These are phyloP conservation scores for Trissoscelio sp. DNA, from an alignment of 2,888 invertebrate genomes.

Conservation along the genomic window DNA sequence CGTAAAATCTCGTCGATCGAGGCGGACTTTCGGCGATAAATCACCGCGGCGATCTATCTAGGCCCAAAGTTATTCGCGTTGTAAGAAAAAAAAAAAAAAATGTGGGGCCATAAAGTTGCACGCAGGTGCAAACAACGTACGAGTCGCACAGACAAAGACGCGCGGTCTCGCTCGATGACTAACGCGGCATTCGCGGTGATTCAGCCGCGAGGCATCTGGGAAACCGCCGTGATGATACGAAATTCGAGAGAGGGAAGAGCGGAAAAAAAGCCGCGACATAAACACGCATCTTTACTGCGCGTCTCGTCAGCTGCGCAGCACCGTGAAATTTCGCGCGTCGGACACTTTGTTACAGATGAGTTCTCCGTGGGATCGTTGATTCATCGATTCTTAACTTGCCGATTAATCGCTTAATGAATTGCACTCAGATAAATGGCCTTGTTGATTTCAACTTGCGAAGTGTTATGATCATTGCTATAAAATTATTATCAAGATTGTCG, in stretches of 20 bases:
- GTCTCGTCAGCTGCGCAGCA: conserved; percentile 24
- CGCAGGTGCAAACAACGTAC: conserved; percentile 49
- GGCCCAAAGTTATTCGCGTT: conserved; percentile 24
- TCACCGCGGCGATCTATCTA: conserved; percentile 39
- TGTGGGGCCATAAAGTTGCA: conserved; percentile 43
- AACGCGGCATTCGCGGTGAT: conserved; percentile 56
- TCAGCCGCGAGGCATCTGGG: conserved; percentile 54
- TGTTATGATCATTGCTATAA: conserved; percentile 30
- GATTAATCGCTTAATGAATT: conserved; percentile 34
- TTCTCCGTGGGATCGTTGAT: background rate
- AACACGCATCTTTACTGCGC: conserved; percentile 39
- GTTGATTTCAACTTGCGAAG: conserved; percentile 11
- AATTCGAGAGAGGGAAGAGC: conserved; percentile 3
- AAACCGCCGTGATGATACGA: conserved; percentile 10
- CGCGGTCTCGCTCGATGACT: conserved; percentile 56
- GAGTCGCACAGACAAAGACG: conserved; percentile 41
- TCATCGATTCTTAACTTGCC: conserved; percentile 26
- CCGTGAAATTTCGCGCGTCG: conserved; percentile 22
- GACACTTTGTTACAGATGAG: background rate
- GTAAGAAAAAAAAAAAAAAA: conserved; percentile 4
- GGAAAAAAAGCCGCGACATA: conserved; percentile 9
- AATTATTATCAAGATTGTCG: too few species aligned
- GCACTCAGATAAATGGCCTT: conserved; percentile 8
- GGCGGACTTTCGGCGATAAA: conserved; percentile 50
- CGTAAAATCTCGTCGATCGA: conserved; percentile 31